Conservation (phyloP, 2,888 invertebrate species). For the Dicycla oo region DNA sequence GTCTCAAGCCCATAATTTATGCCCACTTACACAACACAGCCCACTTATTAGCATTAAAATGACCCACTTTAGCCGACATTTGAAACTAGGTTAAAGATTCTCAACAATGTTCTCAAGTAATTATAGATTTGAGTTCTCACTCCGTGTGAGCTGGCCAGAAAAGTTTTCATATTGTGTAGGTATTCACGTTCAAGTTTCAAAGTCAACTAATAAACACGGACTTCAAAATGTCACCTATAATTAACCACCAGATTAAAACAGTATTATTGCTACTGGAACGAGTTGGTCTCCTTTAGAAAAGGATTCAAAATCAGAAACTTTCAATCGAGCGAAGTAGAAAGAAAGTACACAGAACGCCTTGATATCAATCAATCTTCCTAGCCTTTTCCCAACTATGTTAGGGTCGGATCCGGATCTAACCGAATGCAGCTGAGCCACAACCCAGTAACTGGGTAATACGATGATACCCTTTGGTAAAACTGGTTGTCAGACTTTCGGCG, state of each 20-base stretch:
- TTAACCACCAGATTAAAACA: too few species aligned
- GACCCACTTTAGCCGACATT: constrained; percentile 39
- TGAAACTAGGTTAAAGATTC: constrained; percentile 52
- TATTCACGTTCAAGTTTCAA: constrained; percentile 14
- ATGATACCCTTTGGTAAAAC: too few species aligned
- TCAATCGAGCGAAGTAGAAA: too few species aligned
- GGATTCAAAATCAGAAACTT: too few species aligned
- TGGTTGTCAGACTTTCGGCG: too few species aligned
- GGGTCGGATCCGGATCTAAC: too few species aligned
- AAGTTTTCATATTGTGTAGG: constrained; percentile 18
- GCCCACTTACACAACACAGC: constrained; percentile 29
- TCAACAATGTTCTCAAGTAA: constrained; percentile 29
- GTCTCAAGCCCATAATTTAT: constrained; percentile 18
- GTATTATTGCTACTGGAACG: too few species aligned
- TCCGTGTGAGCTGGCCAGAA: constrained; percentile 1
- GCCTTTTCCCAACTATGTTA: neutral
- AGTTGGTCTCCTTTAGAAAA: too few species aligned
- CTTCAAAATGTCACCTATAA: neutral
- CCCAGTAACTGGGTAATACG: too few species aligned
- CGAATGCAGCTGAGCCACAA: too few species aligned
- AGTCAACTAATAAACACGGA: neutral
- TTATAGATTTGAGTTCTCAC: constrained; percentile 42
- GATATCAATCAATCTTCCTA: neutral
- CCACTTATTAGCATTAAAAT: constrained; percentile 43
- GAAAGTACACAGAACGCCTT: too few species aligned